Evolutionary conservation across 2,888 invertebrate genomes (phyloP).

Genomic region (Drosophila phalerata): DNA sequence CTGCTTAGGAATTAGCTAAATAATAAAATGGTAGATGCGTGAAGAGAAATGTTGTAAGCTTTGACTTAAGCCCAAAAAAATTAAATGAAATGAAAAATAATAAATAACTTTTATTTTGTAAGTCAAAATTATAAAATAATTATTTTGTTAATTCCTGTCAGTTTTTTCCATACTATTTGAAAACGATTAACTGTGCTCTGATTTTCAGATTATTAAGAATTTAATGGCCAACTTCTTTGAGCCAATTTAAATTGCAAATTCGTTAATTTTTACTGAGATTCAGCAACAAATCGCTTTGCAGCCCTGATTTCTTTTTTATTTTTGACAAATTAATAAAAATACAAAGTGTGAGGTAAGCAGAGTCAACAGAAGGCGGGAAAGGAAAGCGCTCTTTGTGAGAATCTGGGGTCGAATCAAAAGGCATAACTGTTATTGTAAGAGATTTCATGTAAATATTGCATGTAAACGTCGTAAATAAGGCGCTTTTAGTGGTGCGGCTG

Average conservation of each 20-base stretch:
- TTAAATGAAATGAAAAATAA: no score
- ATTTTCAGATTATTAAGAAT: neutral
- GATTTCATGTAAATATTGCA: slow-evolving; percentile 81
- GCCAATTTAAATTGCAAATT: neutral
- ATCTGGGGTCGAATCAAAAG: slow-evolving; percentile 63
- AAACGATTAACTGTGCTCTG: neutral
- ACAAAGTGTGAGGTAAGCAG: slow-evolving; percentile 11
- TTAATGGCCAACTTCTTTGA: neutral
- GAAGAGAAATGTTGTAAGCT: neutral
- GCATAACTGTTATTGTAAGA: slow-evolving; percentile 80
- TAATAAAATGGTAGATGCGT: neutral
- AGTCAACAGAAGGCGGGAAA: slow-evolving; percentile 14
- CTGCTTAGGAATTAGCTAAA: neutral
- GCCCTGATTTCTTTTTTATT: slow-evolving; percentile 42
- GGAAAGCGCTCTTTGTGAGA: slow-evolving; percentile 30
- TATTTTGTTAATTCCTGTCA: no score
- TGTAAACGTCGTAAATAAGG: slow-evolving; percentile 80
- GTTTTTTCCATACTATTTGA: no score
- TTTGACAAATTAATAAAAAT: slow-evolving; percentile 67
- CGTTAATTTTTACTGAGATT: neutral
- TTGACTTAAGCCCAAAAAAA: no score
- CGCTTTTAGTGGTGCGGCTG: slow-evolving; percentile 66
- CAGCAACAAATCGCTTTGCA: neutral
- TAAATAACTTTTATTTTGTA: no score
- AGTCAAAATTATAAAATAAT: no score